A percentile compares a stretch with the other conserved stretches of the same genome.
Evolutionary conservation across 1,140 invertebrate genomes (phyloP).

Genomic region (Rhynchophorus ferrugineus): DNA sequence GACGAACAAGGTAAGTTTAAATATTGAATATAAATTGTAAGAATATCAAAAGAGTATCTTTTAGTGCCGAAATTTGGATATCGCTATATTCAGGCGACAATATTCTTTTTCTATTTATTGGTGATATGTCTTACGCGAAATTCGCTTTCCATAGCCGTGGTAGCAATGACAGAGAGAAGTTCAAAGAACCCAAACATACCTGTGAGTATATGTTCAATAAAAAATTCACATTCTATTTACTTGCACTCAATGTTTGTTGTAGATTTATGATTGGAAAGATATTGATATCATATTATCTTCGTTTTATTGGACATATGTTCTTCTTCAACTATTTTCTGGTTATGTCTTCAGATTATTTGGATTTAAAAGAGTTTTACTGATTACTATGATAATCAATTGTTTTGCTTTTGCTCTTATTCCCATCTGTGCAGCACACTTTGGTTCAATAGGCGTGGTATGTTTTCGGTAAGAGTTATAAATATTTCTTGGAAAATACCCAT

Average conservation of each 20-base stretch:
- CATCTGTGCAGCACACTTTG: background rate
- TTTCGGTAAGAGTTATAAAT: slow-evolving; percentile 1
- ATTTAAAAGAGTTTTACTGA: slow-evolving; percentile 7
- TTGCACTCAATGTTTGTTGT: background rate
- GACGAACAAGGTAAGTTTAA: no score
- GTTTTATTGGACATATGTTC: slow-evolving; percentile 8
- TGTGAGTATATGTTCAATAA: slow-evolving; percentile 3
- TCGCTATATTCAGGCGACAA: slow-evolving; percentile 5
- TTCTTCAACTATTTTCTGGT: slow-evolving; percentile 9
- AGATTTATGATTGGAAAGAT: slow-evolving; percentile 13
- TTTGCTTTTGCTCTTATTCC: slow-evolving; percentile 9
- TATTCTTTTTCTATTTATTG: slow-evolving; percentile 5
- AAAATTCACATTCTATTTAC: background rate
- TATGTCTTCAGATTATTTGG: slow-evolving; percentile 10
- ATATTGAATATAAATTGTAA: no score
- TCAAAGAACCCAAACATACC: slow-evolving; percentile 10
- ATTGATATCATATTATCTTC: slow-evolving; percentile 5
- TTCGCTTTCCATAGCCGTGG: slow-evolving; percentile 9
- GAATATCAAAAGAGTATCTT: no score
- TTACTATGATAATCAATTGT: slow-evolving; percentile 1
- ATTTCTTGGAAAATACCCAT: background rate
- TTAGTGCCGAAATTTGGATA: slow-evolving; percentile 11
- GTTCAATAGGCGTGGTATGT: slow-evolving; percentile 1
- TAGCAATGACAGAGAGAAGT: slow-evolving; percentile 11
- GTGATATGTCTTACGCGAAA: slow-evolving; percentile 1